Base-by-base conservation (phyloP, 1,140 invertebrate genomes). In the Pogonomyrmex californicus region DNA sequence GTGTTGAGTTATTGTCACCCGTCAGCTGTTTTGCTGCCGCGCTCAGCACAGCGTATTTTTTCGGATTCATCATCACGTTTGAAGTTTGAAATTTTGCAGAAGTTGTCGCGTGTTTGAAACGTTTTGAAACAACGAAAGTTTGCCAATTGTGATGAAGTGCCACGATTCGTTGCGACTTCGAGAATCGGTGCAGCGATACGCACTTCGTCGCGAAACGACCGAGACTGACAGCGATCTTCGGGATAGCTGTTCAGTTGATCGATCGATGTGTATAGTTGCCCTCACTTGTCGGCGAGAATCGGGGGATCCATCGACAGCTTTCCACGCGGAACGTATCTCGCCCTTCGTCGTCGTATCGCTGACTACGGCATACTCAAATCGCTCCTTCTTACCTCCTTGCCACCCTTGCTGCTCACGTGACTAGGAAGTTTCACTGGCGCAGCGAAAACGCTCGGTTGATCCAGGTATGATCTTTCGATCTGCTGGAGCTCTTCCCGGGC, bases 371-470 rank as follows among this genome's bases (percentile, higher is more conserved):
- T 71, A 44, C 87, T 88, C 47, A 33, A 12, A 30, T 23, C 54
- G 1, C 54, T 33, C 41, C 70, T 83, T 85, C 23, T 76, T 75
- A 58, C 88, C 54, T 77, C 49, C 63, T 65, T 58, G 58, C 78
- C 56, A 56, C 62, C 71, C 71, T 56, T 44, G n/a, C 17, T 49
- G 60, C 47, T 90, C 88, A 90, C 88, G 88, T 90, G 88, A 90
- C 58, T 33, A 63, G 85, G 77, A 87, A 87, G 65, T 89, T 89
- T 90, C 66, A 89, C 88, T 90, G 85, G 88, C 85, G 88, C 88
- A 90, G 88, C 85, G 85, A 73, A 87, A 83, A 36, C 66, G 47
- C 17, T 68, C 6, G 10, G 60, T 36, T 56, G 68, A 83, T 73
- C 41, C 79, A 83, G 30, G 54, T 12, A 6, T 63, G 63, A 81